Percentiles rank a stretch among this genome's conserved stretches.
phyloP scores from a whole-genome alignment of 1,140 invertebrate species.

The Zaprionus tsacasi region DNA sequence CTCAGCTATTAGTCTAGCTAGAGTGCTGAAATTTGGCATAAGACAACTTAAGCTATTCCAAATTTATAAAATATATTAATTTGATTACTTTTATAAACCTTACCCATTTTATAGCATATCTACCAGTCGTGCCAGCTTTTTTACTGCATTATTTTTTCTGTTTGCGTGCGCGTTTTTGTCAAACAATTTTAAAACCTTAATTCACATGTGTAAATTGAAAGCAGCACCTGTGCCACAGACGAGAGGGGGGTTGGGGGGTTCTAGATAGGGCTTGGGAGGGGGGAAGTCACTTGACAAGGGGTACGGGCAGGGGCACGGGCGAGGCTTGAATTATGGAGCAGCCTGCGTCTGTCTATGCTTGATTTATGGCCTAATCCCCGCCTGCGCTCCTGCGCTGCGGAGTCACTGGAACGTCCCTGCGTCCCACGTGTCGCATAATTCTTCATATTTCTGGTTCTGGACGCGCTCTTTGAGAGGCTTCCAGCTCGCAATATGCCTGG shows the following conservation, averaged over 20 bases:
- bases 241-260: constrained; percentile 15
- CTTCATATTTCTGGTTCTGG: constrained; percentile 62
- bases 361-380: constrained; percentile 42
- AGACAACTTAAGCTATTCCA: neutral
- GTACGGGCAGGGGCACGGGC: constrained; percentile 1
- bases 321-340: constrained; percentile 53
- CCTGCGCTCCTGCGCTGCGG: neutral
- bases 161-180: constrained; percentile 57
- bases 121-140: neutral
- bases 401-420: neutral
- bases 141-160: constrained; percentile 6
- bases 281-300: neutral
- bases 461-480: constrained; percentile 49
- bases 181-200: constrained; percentile 79
- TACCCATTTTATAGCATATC: neutral
- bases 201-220: constrained; percentile 83
- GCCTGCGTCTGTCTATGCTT: constrained; percentile 56
- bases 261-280: too few species aligned
- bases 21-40: neutral
- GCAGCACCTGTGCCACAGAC: constrained; percentile 63
- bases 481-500: constrained; percentile 61
- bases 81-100: too few species aligned
- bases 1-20: neutral
- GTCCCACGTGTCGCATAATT: constrained; percentile 78
- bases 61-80: neutral